phyloP scores from a whole-genome alignment of 2,797 vertebrate genomes.

The Ciconia nigra region DNA sequence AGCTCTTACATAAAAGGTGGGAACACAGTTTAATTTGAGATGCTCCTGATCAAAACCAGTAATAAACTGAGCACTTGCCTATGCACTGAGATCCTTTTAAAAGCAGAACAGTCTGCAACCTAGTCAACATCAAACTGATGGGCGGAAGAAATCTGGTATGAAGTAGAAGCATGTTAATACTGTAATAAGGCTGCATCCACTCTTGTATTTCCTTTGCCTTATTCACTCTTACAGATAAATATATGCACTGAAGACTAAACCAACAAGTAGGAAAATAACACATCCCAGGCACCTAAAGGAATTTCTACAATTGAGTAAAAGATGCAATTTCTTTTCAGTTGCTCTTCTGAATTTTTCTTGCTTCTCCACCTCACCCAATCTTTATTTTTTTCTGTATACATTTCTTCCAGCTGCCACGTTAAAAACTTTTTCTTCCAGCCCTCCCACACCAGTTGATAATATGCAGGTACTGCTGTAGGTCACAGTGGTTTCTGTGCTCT shows the following conservation, averaged over 20 bases:
- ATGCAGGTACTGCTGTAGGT: neutral
- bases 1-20: neutral
- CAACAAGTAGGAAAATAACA: neutral
- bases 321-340: neutral
- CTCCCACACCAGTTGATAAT: neutral
- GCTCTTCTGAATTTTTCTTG: neutral
- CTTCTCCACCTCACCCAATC: neutral
- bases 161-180: neutral
- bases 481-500: neutral
- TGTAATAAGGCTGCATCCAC: neutral
- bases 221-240: neutral
- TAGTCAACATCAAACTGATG: neutral
- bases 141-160: neutral
- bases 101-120: neutral
- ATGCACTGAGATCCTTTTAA: neutral
- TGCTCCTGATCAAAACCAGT: neutral
- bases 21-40: neutral
- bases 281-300: neutral
- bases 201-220: neutral
- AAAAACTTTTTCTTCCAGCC: neutral
- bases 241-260: neutral
- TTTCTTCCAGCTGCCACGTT: neutral
- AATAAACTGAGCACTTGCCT: neutral
- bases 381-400: neutral
- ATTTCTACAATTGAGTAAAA: neutral